These are phyloP conservation scores for Kuschelorhynchus macadamiae DNA, from an alignment of 2,888 invertebrate species.

Conservation along the genomic window DNA sequence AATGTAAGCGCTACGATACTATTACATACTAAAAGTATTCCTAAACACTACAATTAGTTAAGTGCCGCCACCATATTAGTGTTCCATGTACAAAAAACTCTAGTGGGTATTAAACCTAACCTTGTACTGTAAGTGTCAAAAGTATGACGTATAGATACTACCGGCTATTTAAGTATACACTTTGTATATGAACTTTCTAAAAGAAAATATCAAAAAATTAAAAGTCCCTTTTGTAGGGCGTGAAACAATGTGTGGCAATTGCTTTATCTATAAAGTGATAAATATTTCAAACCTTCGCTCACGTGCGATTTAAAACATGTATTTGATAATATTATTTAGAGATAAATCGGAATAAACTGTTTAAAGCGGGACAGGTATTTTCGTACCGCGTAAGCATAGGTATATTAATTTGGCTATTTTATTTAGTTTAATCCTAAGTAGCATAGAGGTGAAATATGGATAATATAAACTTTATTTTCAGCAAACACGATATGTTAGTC, in stretches of 20 bases:
- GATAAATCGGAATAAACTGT: no score
- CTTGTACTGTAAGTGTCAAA: slow-evolving; percentile 67
- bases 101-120: slow-evolving; percentile 65
- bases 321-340: no score
- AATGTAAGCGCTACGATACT: slow-evolving; percentile 59
- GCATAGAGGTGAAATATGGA: no score
- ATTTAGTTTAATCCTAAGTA: no score
- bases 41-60: slow-evolving; percentile 67
- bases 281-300: no score
- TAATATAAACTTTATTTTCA: no score
- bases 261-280: no score
- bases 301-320: no score
- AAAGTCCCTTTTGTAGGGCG: slow-evolving; percentile 9
- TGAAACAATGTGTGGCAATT: slow-evolving; percentile 7
- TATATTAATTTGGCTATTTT: no score
- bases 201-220: slow-evolving; percentile 37
- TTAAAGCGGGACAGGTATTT: no score
- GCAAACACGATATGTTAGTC: no score
- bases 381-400: no score
- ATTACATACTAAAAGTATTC: slow-evolving; percentile 63
- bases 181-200: slow-evolving; percentile 60
- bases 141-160: slow-evolving; percentile 61
- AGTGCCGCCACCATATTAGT: slow-evolving; percentile 69
- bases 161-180: slow-evolving; percentile 64
- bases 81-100: slow-evolving; percentile 67